Conservation (phyloP, 1,140 invertebrate genomes). For the Trinorchestia longiramus region DNA sequence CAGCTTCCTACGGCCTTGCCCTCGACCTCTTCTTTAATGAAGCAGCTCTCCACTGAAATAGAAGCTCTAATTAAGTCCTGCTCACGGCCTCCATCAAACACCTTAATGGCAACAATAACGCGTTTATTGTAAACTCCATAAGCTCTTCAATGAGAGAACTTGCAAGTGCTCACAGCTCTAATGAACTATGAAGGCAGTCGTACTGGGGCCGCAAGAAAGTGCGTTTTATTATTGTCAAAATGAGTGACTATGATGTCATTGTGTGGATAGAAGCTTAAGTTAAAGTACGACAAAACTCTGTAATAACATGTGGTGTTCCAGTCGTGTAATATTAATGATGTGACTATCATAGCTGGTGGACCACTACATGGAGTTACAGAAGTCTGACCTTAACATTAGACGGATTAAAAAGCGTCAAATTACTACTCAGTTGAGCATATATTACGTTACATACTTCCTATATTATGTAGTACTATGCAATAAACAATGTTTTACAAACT, state of each 20-base stretch:
- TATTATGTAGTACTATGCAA: no score
- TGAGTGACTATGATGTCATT: neutral
- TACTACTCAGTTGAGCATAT: no score
- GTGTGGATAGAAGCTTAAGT: neutral
- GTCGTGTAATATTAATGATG: neutral
- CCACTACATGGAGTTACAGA: neutral
- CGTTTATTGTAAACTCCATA: constrained; percentile 44
- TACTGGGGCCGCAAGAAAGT: neutral
- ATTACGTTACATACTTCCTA: no score
- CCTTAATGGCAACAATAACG: constrained; percentile 23
- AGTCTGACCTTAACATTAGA: neutral
- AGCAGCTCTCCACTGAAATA: constrained; percentile 45
- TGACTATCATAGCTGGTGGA: neutral
- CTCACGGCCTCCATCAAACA: neutral
- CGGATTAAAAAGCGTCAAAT: no score
- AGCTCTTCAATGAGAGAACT: constrained; percentile 43
- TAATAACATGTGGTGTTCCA: neutral
- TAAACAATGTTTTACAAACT: no score
- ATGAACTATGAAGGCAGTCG: neutral
- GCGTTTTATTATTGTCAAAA: neutral
- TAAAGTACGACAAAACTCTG: neutral
- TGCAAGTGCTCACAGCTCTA: neutral
- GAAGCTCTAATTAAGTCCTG: neutral
- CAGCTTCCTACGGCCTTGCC: neutral
- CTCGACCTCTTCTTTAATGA: constrained; percentile 13